Evolutionary conservation across 2,888 invertebrate species (phyloP), one percentile per base, ranked within the genome.

Genomic region (Stenodera caucasica): DNA sequence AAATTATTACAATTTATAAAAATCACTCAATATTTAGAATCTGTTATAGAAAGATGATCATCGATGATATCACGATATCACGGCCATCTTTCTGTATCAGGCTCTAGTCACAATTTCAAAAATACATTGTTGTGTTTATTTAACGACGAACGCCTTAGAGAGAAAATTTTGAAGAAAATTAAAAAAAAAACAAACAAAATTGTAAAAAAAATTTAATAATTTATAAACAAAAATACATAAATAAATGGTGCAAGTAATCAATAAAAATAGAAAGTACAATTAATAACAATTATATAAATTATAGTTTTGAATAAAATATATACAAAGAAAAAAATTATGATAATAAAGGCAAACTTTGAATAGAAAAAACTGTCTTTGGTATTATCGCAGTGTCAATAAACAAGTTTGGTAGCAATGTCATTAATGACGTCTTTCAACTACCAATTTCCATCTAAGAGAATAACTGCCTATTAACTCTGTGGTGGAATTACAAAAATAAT

Each of bases 161-260:
- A 30, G 30, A 8, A 30, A 6, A 9, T 30, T 6, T 30, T 8
- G 7, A 1, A 1, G 30, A 30, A 58, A 15, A 30, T 29, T 21
- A 29, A 58, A 57, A 65, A 63, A 59, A 49, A 58, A 55, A 64
- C 65, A 65, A 59, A 63, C 35, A 55, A 53, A 58, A 21, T n/a
- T 64, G 61, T 55, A 60, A 66, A 68, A 66, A 66, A 62, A 62
- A 60, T 70, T 67, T 70, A 70, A 69, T 70, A 68, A 63, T 66
- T 65, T 64, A 67, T 61, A 66, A 69, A 66, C 64, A 64, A 58
- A 65, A 58, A 55, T 64, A 63, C 58, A 67, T 56, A 58, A 53
- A 63, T 64, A 59, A 45, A 6, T 21, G 23, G 45, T 45, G 45
- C 45, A 45, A 45, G 49, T 55, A 37, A 64, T 62, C 56, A 66